Base-by-base conservation (phyloP, 2,797 vertebrate genomes). In the Darevskia nairensis region DNA sequence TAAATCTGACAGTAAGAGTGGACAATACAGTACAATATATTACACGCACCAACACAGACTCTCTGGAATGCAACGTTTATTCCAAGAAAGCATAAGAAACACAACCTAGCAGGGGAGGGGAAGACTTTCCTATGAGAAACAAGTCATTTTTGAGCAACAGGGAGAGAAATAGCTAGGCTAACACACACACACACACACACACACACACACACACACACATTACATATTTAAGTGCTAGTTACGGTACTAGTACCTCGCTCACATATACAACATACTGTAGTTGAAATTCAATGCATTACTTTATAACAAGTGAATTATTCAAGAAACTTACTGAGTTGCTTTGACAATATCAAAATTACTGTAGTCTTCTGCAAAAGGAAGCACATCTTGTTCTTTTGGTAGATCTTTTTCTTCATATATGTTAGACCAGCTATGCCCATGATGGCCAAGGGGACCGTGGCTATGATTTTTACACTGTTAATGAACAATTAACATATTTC, bases 321-420 rank as follows among this genome's bases (percentile, higher is more conserved):
- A 77, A 81, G 3, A 90, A 59, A 96, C 98, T 98, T 94, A 99
- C 99, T 99, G 98, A 0, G 98, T 98, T 35, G 99, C 98, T 95
- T 98, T 99, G 11, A 99, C 96, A 6, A 99, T 99, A 95, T 99
- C 99, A 96, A 98, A 99, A 89, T 96, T 98, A 95, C 97, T 97
- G 91, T 97, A 97, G 92, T 99, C 98, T 32, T 98, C 98, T 90
- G 96, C 91, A 77, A 96, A 90, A 0, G 97, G 96, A 39, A 97
- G 93, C 0, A 96, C 96, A 91, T 96, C 97, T 0, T 97, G 96
- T 39, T 97, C 97, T 93, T 97, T 96, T 0, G 92, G 95, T 46
- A 97, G 91, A 27, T 96, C 97, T 89, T 97, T 87, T 46, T 92
- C 92, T 66, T 92, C 90, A 0, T 74, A 85, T 64, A n/a, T 0